phyloP scores from a whole-genome alignment of 1,140 invertebrate species.

The Aphis gossypii region DNA sequence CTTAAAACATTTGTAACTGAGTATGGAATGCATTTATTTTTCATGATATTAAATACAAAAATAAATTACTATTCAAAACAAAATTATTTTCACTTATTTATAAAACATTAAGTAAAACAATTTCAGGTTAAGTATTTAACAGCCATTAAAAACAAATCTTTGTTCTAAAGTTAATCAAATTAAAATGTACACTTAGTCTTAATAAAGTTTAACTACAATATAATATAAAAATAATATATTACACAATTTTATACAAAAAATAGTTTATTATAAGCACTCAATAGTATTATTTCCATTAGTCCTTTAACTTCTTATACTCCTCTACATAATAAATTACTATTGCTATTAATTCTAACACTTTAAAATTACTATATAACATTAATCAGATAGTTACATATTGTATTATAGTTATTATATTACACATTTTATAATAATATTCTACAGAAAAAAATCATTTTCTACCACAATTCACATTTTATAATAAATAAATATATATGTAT shows the following conservation, averaged over 20 bases:
- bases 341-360: not conserved
- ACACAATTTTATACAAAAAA: not conserved
- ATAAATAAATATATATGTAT: not conserved
- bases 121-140: not conserved
- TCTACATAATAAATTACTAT: constrained; percentile 6
- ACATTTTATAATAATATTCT: not conserved
- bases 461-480: not conserved
- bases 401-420: not conserved
- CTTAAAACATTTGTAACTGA: too few species aligned
- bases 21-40: too few species aligned
- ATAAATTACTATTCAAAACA: not conserved
- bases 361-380: not conserved
- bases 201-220: not conserved
- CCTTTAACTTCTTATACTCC: not conserved
- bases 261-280: not conserved
- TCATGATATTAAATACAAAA: not conserved
- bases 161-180: not conserved
- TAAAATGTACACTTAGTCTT: not conserved
- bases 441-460: not conserved
- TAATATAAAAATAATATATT: not conserved
- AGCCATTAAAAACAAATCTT: not conserved
- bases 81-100: not conserved
- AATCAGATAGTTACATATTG: not conserved
- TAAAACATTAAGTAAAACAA: not conserved
- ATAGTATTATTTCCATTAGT: not conserved